Percentiles rank a stretch among this genome's conserved stretches.
These are phyloP conservation scores for Chelonus formosanus DNA, from an alignment of 2,888 invertebrate species.

Conservation along the genomic window DNA sequence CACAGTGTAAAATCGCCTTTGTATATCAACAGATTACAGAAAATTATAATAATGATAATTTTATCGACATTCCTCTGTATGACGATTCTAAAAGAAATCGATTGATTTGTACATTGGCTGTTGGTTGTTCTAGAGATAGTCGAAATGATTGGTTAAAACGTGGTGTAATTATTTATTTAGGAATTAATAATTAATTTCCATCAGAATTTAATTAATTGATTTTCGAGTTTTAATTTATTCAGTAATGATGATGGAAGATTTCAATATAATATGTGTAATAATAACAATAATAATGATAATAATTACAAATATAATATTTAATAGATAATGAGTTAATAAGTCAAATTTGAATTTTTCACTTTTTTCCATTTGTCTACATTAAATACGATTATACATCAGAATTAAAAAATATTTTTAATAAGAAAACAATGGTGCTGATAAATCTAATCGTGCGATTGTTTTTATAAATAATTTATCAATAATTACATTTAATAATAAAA, in stretches of 20 bases:
- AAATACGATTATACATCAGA: too few relatives aligned
- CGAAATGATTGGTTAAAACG: constrained; percentile 55
- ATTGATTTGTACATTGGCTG: constrained; percentile 56
- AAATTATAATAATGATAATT: constrained; percentile 29
- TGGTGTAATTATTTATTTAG: constrained; percentile 56
- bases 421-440: too few relatives aligned
- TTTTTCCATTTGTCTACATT: too few relatives aligned
- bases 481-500: too few relatives aligned
- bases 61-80: constrained; percentile 56
- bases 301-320: too few relatives aligned
- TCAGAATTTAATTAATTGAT: too few relatives aligned
- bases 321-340: too few relatives aligned
- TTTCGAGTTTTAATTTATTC: too few relatives aligned
- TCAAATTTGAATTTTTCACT: too few relatives aligned
- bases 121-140: constrained; percentile 51
- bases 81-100: constrained; percentile 51
- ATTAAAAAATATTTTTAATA: too few relatives aligned
- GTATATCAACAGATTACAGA: constrained; percentile 40
- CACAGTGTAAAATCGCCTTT: constrained; percentile 54
- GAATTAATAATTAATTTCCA: constrained; percentile 13
- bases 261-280: neutral
- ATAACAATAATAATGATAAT: neutral
- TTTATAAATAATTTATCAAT: too few relatives aligned
- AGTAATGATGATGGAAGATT: neutral
- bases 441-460: too few relatives aligned